Base-by-base conservation (phyloP, 1,140 invertebrate species). In the Drosophila murphyi region DNA sequence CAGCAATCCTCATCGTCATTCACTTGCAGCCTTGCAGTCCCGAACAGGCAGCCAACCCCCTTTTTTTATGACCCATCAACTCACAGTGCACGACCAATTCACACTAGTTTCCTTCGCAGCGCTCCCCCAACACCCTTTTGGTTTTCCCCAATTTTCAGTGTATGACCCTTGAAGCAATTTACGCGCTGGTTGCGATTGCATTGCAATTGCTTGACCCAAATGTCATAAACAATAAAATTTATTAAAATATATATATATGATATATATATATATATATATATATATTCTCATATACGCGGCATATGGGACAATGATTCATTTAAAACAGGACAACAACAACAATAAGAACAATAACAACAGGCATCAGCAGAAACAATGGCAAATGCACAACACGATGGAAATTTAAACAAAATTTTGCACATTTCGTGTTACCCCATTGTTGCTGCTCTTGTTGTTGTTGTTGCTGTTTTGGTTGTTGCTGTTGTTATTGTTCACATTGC, bases 361-460 rank as follows among this genome's bases (percentile, higher is more conserved):
- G 6, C 8, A 39, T 2, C 54, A 20, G 41, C 32, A 35, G 29
- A 51, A 28, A 39, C 69, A 65, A 72, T 65, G 61, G 48, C 70
- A 68, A 59, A 50, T 59, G 48, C 41, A 48, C 47, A 34, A 51
- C 41, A 45, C 56, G 56, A 65, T 81, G 64, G 74, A 88, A 87
- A 77, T 87, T 82, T 87, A 74, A 87, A 80, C 83, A 88, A 80
- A 88, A 83, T 88, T 83, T 88, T 80, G 59, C 83, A 87, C 82
- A 82, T 80, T 88, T 88, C 76, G 72, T 79, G 82, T 68, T 69
- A 43, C 70, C 48, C 48, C 61, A 76, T 78, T 82, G 67, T 75
- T 78, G 39, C 37, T 41, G 43, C 35, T 52, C 55, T 37, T 60
- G 63, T 50, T 63, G n/a, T 45, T 45, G 20, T 20, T 20, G 20